Percentiles rank a stretch among this genome's conserved stretches.
Evolutionary conservation across 1,140 invertebrate genomes (phyloP).

Genomic region (Conus betulinus): DNA sequence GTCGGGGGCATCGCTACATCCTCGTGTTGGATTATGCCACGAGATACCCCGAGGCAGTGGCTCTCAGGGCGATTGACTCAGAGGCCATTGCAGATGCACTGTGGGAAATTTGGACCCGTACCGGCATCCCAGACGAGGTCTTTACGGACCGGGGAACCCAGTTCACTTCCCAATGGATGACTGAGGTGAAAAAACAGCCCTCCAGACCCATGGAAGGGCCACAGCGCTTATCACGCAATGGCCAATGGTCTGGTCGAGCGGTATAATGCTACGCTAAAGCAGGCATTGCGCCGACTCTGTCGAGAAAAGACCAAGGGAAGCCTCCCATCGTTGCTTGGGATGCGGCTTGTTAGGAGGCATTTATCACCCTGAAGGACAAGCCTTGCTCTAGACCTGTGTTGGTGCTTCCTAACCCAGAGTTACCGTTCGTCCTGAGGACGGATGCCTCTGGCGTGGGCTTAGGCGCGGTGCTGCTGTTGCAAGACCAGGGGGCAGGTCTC

Average conservation of each 20-base stretch:
- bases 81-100: slow-evolving; percentile 50
- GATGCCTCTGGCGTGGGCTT: no score
- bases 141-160: slow-evolving; percentile 51
- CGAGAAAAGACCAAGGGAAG: slow-evolving; percentile 53
- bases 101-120: slow-evolving; percentile 64
- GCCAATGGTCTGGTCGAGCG: slow-evolving; percentile 62
- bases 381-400: no score
- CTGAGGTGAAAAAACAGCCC: slow-evolving; percentile 29
- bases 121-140: slow-evolving; percentile 73
- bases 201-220: slow-evolving; percentile 33
- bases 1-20: slow-evolving; percentile 47
- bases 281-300: slow-evolving; percentile 42
- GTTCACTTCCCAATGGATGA: slow-evolving; percentile 46
- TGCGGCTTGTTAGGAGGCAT: no score
- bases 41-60: slow-evolving; percentile 51
- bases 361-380: no score
- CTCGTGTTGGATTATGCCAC: slow-evolving; percentile 53
- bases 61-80: slow-evolving; percentile 43
- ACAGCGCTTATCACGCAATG: slow-evolving; percentile 43
- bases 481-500: no score
- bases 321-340: no score
- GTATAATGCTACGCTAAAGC: slow-evolving; percentile 61
- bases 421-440: no score
- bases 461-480: no score
- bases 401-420: no score